Base-by-base conservation (phyloP, 1,140 invertebrate species). In the Elymnias hypermnestra region DNA sequence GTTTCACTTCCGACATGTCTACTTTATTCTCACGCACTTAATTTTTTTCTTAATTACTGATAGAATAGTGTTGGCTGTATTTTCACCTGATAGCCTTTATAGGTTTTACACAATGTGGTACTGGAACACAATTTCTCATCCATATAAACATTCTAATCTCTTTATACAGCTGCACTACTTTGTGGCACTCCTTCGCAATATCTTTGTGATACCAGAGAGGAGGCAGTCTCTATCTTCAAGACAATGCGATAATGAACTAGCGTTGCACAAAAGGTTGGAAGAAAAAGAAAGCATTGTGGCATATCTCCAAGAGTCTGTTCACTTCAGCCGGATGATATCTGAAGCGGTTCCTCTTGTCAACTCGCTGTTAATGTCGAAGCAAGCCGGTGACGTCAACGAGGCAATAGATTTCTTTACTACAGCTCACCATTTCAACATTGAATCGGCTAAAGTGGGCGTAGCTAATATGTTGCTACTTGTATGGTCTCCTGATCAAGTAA, bases 351-450 rank as follows among this genome's bases (percentile, higher is more conserved):
- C 93, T 0, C 60, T 92, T 3, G 88, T 94, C 7, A 91, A 92
- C 57, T 87, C 91, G 7, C 77, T 96, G 55, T 82, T 97, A 1
- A 90, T 91, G 56, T 95, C 94, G 0, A 90, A 92, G 58, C 91
- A 90, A 47, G 87, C 90, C 0, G 89, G 92, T 0, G 95, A 97
- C 75, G 92, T 95, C 0, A 88, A 92, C 22, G 95, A 97, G 83
- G 92, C 95, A 0, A 92, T 96, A 26, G 90, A 94, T 36, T 94
- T 97, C 67, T 94, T 97, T 53, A 94, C 93, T 0, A 90, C 90
- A 0, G 93, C 93, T 2, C 93, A 91, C 67, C 90, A 94, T 62
- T 95, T 95, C 72, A 90, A 92, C 35, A 88, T 97, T 8, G 87
- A 90, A 23, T 90, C 92, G 4, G 91, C 93, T 6, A 89, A 92